phyloP scores from a whole-genome alignment of 2,888 invertebrate genomes.

The Dendrolimus houi region DNA sequence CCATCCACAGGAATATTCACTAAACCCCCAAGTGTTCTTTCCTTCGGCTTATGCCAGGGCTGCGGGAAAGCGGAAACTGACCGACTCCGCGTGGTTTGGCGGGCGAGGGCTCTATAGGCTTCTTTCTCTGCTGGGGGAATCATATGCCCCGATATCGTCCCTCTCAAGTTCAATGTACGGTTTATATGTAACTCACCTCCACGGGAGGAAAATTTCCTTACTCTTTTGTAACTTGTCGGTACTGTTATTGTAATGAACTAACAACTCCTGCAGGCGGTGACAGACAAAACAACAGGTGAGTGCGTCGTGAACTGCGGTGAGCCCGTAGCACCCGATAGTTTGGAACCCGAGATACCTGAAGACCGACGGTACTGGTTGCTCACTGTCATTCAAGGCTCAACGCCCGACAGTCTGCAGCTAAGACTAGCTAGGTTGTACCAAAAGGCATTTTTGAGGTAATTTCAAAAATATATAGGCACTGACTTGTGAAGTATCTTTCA shows the following conservation, averaged over 20 bases:
- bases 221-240: not conserved
- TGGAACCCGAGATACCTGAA: conserved; percentile 74
- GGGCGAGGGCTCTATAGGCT: too few species aligned
- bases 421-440: conserved; percentile 86
- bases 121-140: too few species aligned
- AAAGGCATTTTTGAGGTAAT: conserved; percentile 86
- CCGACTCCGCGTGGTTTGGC: too few species aligned
- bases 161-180: too few species aligned
- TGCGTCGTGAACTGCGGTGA: conserved; percentile 72
- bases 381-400: conserved; percentile 80
- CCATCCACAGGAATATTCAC: too few species aligned
- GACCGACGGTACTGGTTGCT: conserved; percentile 88
- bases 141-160: too few species aligned
- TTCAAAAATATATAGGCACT: not conserved
- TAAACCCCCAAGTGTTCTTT: too few species aligned
- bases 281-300: conserved; percentile 64
- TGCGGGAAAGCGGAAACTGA: too few species aligned
- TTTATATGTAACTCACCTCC: too few species aligned
- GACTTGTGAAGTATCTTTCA: too few species aligned
- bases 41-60: too few species aligned
- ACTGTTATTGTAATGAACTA: conserved; percentile 7
- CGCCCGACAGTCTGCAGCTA: conserved; percentile 82
- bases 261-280: conserved; percentile 48
- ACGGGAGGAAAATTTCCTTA: too few species aligned
- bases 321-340: conserved; percentile 54